Evolutionary conservation across 2,888 invertebrate species (phyloP).

Genomic region (Leptogaster cylindrica): DNA sequence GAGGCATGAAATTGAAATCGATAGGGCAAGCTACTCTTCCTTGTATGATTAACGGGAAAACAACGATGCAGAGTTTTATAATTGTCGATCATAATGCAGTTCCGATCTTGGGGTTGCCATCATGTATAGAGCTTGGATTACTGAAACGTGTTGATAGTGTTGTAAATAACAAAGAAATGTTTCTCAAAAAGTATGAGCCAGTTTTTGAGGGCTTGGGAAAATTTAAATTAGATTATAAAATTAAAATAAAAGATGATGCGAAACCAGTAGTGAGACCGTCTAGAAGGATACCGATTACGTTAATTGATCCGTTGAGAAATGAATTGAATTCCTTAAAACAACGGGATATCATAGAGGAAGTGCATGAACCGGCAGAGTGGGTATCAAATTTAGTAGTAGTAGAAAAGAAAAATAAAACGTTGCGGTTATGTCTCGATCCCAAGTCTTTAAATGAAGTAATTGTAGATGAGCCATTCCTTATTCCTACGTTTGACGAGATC

Average conservation of each 20-base stretch:
- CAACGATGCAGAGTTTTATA: too few species aligned
- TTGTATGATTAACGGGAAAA: too few species aligned
- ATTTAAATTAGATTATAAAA: conserved; percentile 18
- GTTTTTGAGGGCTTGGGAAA: too few species aligned
- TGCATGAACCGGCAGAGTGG: conserved; percentile 32
- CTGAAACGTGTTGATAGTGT: too few species aligned
- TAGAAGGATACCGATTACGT: conserved; percentile 16
- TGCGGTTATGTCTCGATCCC: conserved; percentile 47
- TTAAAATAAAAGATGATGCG: conserved; percentile 39
- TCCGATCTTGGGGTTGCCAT: too few species aligned
- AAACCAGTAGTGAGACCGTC: conserved; percentile 18
- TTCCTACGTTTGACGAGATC: conserved; percentile 49
- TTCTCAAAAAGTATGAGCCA: too few species aligned
- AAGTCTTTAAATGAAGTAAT: background rate
- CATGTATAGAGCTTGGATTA: too few species aligned
- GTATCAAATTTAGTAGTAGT: conserved; percentile 39
- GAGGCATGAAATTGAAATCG: too few species aligned
- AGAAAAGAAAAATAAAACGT: conserved; percentile 42
- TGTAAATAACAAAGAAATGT: too few species aligned
- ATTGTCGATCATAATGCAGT: too few species aligned
- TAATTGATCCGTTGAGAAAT: conserved; percentile 24
- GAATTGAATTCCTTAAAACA: conserved; percentile 14
- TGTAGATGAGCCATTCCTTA: conserved; percentile 42
- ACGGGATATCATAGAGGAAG: conserved; percentile 33
- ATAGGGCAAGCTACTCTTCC: too few species aligned